phyloP scores from a whole-genome alignment of 2,888 invertebrate genomes.

The Zygaena filipendulae region DNA sequence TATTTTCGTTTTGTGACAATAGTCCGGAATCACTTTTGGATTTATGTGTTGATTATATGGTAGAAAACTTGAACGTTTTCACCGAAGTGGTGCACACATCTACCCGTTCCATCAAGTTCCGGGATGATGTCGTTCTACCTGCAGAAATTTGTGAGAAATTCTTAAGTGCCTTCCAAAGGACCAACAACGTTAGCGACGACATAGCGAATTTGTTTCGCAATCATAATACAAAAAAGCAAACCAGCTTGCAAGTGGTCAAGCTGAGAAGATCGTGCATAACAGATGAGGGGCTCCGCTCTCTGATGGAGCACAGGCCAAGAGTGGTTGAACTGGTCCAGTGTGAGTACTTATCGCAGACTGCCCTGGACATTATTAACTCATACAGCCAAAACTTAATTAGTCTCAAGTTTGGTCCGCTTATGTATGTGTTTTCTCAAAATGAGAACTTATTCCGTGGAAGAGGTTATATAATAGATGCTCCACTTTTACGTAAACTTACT shows the following conservation, averaged over 20 bases:
- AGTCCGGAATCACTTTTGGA: constrained; percentile 72
- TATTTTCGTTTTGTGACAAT: constrained; percentile 35
- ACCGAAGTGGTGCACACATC: constrained; percentile 61
- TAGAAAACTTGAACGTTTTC: constrained; percentile 71
- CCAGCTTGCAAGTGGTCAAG: constrained; percentile 75
- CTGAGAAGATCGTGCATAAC: constrained; percentile 78
- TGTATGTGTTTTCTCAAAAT: constrained; percentile 69
- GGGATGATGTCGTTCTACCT: constrained; percentile 73
- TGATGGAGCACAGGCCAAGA: constrained; percentile 78
- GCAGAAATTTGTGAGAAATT: constrained; percentile 79
- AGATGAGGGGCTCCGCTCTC: constrained; percentile 74
- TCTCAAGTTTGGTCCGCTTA: constrained; percentile 76
- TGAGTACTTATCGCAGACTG: constrained; percentile 70
- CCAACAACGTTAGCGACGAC: constrained; percentile 70
- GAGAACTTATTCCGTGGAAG: constrained; percentile 39
- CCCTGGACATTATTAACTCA: constrained; percentile 74
- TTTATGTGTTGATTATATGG: constrained; percentile 72
- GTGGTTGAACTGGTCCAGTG: constrained; percentile 83
- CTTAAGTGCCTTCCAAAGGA: constrained; percentile 66
- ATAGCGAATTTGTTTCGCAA: constrained; percentile 79
- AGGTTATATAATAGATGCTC: constrained; percentile 68
- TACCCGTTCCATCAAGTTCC: too few species aligned
- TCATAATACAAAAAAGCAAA: constrained; percentile 72
- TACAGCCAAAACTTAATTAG: constrained; percentile 76
- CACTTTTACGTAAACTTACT: constrained; percentile 68